Evolutionary conservation across 2,113 vertebrate genomes (phyloP).

Genomic region (Oenanthe oenanthe): DNA sequence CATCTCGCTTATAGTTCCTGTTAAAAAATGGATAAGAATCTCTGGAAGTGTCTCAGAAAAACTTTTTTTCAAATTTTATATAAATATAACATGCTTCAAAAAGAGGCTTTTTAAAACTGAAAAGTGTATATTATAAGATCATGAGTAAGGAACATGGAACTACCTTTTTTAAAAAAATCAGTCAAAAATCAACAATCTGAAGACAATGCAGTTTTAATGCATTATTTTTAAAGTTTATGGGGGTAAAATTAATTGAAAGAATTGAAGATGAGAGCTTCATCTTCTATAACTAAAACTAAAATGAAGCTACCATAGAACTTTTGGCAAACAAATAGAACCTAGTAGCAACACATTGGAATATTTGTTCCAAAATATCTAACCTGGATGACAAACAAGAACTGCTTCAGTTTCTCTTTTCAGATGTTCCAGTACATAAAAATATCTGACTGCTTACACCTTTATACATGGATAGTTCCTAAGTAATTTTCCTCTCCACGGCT

Average conservation of each 20-base stretch:
- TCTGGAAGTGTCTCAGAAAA: neutral
- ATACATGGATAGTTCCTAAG: neutral
- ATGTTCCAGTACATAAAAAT: neutral
- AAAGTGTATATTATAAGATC: neutral
- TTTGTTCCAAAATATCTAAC: neutral
- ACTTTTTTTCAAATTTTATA: neutral
- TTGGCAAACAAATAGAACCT: neutral
- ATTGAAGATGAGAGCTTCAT: neutral
- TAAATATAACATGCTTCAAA: neutral
- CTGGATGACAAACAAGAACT: neutral
- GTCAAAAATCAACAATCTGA: neutral
- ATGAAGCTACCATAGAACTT: neutral
- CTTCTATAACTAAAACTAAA: neutral
- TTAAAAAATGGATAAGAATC: neutral
- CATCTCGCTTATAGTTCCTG: neutral
- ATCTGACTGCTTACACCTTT: neutral
- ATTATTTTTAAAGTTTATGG: neutral
- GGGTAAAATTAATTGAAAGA: neutral
- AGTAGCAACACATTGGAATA: neutral
- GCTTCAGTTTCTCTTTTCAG: neutral
- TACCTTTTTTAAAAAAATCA: neutral
- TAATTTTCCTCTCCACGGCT: neutral
- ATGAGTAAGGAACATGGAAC: neutral
- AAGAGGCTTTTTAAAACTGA: neutral
- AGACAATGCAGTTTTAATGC: neutral